Conservation (phyloP, 2,797 vertebrate species). For the Ateles fusciceps region DNA sequence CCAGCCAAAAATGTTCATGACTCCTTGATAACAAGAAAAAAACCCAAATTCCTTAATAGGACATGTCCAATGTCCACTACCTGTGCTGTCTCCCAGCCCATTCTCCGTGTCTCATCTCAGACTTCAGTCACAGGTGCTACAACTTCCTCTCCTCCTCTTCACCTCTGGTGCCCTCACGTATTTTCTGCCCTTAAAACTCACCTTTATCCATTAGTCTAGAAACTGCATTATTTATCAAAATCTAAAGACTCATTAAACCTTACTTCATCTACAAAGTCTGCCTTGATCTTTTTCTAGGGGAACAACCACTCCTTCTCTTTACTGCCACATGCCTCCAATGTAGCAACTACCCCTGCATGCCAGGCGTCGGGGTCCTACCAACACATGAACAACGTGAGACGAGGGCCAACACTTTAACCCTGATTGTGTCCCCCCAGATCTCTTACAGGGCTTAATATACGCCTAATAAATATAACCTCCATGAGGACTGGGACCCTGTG, state of each 20-base stretch:
- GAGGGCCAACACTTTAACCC: not conserved
- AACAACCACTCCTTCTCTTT: not conserved
- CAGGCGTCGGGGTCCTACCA: not conserved
- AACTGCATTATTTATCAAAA: not conserved
- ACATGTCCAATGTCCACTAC: no score
- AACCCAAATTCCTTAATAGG: not conserved
- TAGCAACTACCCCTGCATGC: not conserved
- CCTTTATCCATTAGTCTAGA: not conserved
- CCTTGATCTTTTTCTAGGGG: not conserved
- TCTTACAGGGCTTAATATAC: not conserved
- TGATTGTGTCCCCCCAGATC: not conserved
- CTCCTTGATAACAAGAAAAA: not conserved
- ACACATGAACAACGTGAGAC: not conserved
- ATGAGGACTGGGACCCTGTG: not conserved
- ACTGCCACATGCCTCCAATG: not conserved
- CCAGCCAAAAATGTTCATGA: not conserved
- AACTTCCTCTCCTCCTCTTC: not conserved
- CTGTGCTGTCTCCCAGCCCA: no score
- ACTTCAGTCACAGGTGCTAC: not conserved
- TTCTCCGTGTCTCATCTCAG: not conserved
- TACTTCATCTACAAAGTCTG: not conserved
- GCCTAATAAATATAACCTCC: not conserved
- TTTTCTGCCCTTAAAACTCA: not conserved
- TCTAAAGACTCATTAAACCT: not conserved
- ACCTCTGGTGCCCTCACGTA: not conserved